phyloP scores from a whole-genome alignment of 2,113 vertebrate genomes.

The Pardalotus punctatus region DNA sequence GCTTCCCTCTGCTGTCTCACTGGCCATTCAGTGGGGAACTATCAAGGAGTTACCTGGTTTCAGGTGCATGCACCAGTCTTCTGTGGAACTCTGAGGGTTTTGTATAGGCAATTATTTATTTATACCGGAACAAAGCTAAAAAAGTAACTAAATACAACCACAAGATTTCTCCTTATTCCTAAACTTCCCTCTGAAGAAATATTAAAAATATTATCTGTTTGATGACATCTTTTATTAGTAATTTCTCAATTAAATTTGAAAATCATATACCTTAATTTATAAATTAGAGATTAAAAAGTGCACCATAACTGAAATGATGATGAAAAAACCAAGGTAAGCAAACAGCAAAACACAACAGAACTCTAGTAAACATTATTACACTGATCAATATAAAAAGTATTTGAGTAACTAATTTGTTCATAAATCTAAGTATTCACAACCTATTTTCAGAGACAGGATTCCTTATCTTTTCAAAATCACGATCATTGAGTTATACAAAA shows the following conservation, averaged over 20 bases:
- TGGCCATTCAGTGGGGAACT: background rate
- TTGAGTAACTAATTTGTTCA: background rate
- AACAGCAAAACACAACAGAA: background rate
- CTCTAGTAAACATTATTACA: background rate
- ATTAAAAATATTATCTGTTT: background rate
- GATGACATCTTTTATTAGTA: slow-evolving; percentile 21
- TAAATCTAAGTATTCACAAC: background rate
- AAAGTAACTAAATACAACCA: background rate
- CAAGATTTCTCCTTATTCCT: background rate
- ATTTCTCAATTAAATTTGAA: slow-evolving; percentile 25
- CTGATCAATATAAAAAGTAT: background rate
- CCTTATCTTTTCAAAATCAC: background rate
- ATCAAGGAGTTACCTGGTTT: background rate
- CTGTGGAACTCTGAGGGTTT: background rate
- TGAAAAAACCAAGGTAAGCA: background rate
- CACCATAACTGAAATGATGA: background rate
- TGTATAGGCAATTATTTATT: background rate
- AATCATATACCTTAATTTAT: slow-evolving; percentile 2
- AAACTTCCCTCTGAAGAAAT: background rate
- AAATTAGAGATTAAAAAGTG: background rate
- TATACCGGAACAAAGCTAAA: background rate
- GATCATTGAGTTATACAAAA: background rate
- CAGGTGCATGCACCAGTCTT: background rate
- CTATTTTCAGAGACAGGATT: background rate
- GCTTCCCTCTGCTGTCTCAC: background rate